Conservation (phyloP, 2,113 vertebrate species). For the Prunella fulvescens region DNA sequence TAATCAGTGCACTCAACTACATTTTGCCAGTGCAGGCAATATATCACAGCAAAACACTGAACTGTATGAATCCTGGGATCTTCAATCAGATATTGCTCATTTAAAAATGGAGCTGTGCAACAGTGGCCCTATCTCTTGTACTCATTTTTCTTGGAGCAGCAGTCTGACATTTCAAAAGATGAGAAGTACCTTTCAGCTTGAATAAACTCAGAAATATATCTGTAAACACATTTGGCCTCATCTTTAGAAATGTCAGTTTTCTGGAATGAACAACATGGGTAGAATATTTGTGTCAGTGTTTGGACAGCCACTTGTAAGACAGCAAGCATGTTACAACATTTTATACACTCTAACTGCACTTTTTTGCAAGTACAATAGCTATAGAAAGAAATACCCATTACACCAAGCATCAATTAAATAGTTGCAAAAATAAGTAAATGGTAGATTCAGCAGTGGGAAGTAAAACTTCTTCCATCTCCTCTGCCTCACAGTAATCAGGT, state of each 20-base stretch:
- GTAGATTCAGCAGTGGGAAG: background rate
- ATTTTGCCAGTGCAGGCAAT: background rate
- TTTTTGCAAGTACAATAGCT: background rate
- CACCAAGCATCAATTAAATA: background rate
- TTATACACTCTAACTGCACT: background rate
- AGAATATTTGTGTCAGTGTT: slow-evolving; percentile 1
- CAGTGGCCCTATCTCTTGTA: slow-evolving; percentile 23
- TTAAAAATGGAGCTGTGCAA: slow-evolving; percentile 54
- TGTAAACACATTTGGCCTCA: slow-evolving; percentile 61
- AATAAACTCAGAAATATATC: slow-evolving; percentile 53
- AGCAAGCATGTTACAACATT: background rate
- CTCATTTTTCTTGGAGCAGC: slow-evolving; percentile 46
- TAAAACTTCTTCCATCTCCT: background rate
- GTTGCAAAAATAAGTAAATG: background rate
- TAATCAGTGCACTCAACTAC: background rate
- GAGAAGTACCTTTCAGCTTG: slow-evolving; percentile 64
- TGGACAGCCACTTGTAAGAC: background rate
- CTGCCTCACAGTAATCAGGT: background rate
- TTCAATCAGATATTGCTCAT: slow-evolving; percentile 32
- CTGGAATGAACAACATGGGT: slow-evolving; percentile 14
- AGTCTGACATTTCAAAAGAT: slow-evolving; percentile 61
- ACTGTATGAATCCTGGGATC: background rate
- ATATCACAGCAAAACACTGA: background rate
- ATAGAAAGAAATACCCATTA: background rate
- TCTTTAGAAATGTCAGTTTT: slow-evolving; percentile 60